Base-by-base conservation (phyloP, 2,888 invertebrate species). In the Hipparchia semele region DNA sequence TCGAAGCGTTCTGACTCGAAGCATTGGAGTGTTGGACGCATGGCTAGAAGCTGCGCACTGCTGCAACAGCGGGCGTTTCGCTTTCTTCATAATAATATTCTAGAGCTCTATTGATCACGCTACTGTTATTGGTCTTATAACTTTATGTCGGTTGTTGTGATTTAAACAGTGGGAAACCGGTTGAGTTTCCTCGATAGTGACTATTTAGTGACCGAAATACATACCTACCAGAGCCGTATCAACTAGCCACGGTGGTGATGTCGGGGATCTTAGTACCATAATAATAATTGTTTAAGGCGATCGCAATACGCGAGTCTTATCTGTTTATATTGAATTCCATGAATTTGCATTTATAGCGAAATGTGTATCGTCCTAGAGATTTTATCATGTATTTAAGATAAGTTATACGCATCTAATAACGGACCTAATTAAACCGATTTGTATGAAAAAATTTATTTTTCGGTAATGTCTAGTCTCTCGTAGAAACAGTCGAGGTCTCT, bases 331-430 rank as follows among this genome's bases (percentile, higher is more conserved):
- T 93, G 92, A 93, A 94, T 94, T 94, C 93, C 93, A 92, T 93
- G 93, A 94, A 94, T 93, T 93, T 94, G 94, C 94, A 94, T 94
- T 93, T 93, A 92, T 92, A 91, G 88, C 89, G 90, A 92, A 91
- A 91, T 91, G 91, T 90, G 87, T 92, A 89, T 91, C 88, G 92
- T 92, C 89, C 90, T 93, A 92, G 91, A 93, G 91, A 92, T 92
- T 92, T 90, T 90, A 91, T 90, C 89, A 89, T 90, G 87, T 90
- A 88, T 90, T 90, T 92, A 91, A 91, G 91, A 87, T 90, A 89
- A 92, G 89, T 86, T 86, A 81, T 88, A 86, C 84, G 83, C 86
- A 86, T 89, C 86, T 84, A 83, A 46, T 64, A 64, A 84, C 84
- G 89, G 90, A 89, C 87, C 87, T 88, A 81, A 86, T 83, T 85